These are phyloP conservation scores for Baccha elongata DNA, from an alignment of 2,888 invertebrate genomes.

Conservation along the genomic window DNA sequence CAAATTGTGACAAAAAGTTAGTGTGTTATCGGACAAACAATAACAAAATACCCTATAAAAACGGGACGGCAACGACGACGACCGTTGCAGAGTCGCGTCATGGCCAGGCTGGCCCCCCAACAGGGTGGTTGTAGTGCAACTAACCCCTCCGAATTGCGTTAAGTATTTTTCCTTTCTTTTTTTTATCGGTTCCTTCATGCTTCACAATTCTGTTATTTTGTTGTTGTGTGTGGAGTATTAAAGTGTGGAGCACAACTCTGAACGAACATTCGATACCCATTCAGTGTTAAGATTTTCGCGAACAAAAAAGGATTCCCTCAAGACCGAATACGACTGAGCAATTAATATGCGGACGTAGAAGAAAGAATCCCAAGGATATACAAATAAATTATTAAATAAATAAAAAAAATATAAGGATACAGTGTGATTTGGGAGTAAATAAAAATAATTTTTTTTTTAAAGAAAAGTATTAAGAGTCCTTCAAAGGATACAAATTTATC, in stretches of 20 bases:
- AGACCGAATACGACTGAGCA: background rate
- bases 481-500: conserved; percentile 44
- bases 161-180: conserved; percentile 51
- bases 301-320: conserved; percentile 61
- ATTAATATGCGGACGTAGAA: conserved; percentile 12
- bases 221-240: conserved; percentile 42
- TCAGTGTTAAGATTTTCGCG: conserved; percentile 64
- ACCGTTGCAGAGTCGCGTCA: conserved; percentile 76
- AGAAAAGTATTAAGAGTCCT: conserved; percentile 30
- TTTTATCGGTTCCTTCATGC: conserved; percentile 21
- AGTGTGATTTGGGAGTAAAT: conserved; percentile 42
- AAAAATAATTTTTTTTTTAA: conserved; percentile 11
- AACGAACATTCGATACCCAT: conserved; percentile 60
- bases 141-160: conserved; percentile 74
- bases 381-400: background rate
- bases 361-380: conserved; percentile 37
- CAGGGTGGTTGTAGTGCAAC: conserved; percentile 75
- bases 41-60: conserved; percentile 57
- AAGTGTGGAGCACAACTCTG: conserved; percentile 36
- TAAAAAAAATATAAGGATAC: conserved; percentile 36
- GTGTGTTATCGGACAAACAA: conserved; percentile 29
- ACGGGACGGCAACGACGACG: conserved; percentile 65
- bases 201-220: conserved; percentile 32
- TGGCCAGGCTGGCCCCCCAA: conserved; percentile 76
- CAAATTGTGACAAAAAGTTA: conserved; percentile 25